A percentile compares a stretch with the other conserved stretches of the same genome.
Conservation (phyloP, 37 sponge, comb jelly and placozoan species). For the Agelas oroides region DNA sequence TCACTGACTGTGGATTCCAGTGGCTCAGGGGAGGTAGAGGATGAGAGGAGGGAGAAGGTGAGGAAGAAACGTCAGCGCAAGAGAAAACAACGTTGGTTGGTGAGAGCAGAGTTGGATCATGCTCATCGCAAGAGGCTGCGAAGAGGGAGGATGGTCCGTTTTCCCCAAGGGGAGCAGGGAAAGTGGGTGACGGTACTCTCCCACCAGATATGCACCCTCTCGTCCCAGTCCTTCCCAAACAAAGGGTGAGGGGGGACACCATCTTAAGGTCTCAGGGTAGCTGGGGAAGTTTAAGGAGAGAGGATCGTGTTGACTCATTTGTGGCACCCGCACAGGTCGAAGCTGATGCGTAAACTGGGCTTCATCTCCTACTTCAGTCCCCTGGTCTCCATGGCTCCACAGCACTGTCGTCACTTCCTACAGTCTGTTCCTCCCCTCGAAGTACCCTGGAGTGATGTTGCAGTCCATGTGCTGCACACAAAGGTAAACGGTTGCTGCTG, state of each 20-base stretch:
- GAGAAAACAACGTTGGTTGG: neutral
- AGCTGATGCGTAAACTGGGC: neutral
- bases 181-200: constrained; percentile 12
- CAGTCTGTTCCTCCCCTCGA: constrained; percentile 31
- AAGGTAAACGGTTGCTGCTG: neutral
- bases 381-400: constrained; percentile 15
- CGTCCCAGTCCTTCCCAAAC: neutral
- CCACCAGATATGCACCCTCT: neutral
- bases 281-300: neutral
- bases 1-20: too few relatives aligned
- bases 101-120: neutral
- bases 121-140: neutral
- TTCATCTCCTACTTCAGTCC: constrained; percentile 49
- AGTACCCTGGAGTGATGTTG: constrained; percentile 65
- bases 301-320: too few relatives aligned
- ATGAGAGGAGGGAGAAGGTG: neutral
- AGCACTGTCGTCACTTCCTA: constrained; percentile 33
- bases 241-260: neutral
- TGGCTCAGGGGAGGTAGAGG: neutral
- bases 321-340: neutral
- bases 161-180: too few relatives aligned
- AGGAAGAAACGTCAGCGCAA: constrained; percentile 5
- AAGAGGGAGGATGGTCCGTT: neutral
- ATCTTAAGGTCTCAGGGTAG: neutral
- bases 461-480: constrained; percentile 70